Evolutionary conservation across 2,888 invertebrate genomes (phyloP).

Genomic region (Yponomeuta cagnagella): DNA sequence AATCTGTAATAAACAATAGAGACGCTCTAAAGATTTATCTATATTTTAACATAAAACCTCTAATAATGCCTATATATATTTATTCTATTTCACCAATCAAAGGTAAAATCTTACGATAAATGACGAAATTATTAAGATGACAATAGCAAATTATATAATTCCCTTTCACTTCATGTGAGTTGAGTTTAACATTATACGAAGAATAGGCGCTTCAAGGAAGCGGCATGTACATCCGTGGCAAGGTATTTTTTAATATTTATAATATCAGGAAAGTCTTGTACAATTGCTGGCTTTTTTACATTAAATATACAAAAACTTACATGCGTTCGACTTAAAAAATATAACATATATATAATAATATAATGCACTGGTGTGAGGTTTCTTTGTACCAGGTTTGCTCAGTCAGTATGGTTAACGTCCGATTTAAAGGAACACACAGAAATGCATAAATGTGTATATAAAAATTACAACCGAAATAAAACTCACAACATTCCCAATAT

Average conservation of each 20-base stretch:
- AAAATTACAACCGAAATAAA: constrained; percentile 30
- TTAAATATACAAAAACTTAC: constrained; percentile 62
- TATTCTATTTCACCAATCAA: constrained; percentile 36
- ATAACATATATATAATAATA: constrained; percentile 27
- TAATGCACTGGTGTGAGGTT: constrained; percentile 67
- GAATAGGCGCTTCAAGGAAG: constrained; percentile 63
- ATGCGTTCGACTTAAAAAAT: constrained; percentile 45
- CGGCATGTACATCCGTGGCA: constrained; percentile 47
- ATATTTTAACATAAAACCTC: constrained; percentile 44
- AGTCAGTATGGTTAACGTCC: constrained; percentile 42
- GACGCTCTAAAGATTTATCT: constrained; percentile 35
- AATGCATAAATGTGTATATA: constrained; percentile 47
- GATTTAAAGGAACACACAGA: constrained; percentile 30
- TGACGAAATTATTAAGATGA: no score
- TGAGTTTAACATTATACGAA: constrained; percentile 21
- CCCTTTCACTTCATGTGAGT: no score
- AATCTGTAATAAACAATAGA: constrained; percentile 33
- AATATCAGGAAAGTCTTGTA: constrained; percentile 21
- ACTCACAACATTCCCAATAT: no score
- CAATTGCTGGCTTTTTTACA: constrained; percentile 7
- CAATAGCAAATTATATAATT: not conserved
- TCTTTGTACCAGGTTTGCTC: constrained; percentile 61
- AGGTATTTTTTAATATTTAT: constrained; percentile 30
- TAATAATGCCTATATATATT: constrained; percentile 43
- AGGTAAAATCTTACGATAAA: no score